Evolutionary conservation across 2,797 vertebrate species (phyloP).

Genomic region (Sphenopsis melanotis): DNA sequence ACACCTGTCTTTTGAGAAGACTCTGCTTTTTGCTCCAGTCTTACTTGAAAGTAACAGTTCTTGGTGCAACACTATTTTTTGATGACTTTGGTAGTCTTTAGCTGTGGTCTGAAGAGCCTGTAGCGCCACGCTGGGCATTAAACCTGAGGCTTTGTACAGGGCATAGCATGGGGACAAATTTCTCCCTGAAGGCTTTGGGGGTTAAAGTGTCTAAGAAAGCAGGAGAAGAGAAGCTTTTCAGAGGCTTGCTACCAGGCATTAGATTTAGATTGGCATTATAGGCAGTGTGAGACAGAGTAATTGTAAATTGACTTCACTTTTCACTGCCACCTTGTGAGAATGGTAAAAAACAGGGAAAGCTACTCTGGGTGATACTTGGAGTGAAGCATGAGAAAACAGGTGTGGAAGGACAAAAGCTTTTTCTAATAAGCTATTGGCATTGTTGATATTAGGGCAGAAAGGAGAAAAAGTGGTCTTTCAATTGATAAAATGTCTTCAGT

Average conservation of each 20-base stretch:
- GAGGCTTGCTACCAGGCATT: not conserved
- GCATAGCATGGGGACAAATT: rapidly evolving
- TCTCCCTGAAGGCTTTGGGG: not conserved
- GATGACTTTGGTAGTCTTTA: not conserved
- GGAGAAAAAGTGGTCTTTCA: not conserved
- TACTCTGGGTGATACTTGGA: not conserved
- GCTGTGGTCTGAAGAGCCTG: rapidly evolving
- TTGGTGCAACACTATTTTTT: not conserved
- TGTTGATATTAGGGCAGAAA: not conserved
- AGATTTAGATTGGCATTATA: not conserved
- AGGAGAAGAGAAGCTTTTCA: not conserved
- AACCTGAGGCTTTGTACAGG: not conserved
- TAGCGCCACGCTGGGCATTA: not conserved
- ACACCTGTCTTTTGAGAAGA: not conserved
- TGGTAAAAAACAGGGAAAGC: not conserved
- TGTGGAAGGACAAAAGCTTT: not conserved
- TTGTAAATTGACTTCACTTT: not conserved
- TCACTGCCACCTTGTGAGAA: not conserved
- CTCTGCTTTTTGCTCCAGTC: not conserved
- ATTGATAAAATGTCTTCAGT: not conserved
- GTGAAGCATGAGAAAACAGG: not conserved
- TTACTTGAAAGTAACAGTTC: not conserved
- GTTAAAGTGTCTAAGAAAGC: not conserved
- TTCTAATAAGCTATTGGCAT: not conserved
- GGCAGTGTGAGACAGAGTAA: not conserved